Evolutionary conservation across 2,888 invertebrate genomes (phyloP).

Genomic region (Therioaphis trifolii): DNA sequence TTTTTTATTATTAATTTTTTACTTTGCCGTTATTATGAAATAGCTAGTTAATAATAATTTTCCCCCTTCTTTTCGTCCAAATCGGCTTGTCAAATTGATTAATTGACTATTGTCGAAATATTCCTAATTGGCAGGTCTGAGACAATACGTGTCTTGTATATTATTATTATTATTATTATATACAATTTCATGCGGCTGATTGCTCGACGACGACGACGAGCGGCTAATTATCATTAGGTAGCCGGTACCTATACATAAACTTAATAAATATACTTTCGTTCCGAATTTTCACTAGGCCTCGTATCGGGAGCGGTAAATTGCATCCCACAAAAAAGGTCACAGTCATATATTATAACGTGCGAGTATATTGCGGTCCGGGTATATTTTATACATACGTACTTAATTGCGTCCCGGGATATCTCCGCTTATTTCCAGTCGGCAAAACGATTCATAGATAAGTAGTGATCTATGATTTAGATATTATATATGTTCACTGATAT

Average conservation of each 20-base stretch:
- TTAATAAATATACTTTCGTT: not conserved
- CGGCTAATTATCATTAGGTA: not conserved
- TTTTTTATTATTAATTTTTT: conserved; percentile 15
- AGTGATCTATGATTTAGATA: too few species aligned
- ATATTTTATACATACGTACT: too few species aligned
- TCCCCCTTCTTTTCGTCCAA: not conserved
- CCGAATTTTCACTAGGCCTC: not conserved
- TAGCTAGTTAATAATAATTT: conserved; percentile 9
- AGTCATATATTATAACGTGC: too few species aligned
- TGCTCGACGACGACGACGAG: not conserved
- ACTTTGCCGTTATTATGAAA: not conserved
- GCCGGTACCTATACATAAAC: too few species aligned
- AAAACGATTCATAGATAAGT: too few species aligned
- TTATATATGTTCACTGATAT: too few species aligned
- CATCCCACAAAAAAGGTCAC: too few species aligned
- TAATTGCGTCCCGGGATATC: too few species aligned
- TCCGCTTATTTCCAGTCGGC: too few species aligned
- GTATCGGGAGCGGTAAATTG: too few species aligned
- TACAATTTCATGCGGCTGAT: not conserved
- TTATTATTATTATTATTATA: not conserved
- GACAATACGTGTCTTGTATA: not conserved
- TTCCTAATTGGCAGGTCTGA: conserved; percentile 40
- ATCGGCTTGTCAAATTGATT: conserved; percentile 53
- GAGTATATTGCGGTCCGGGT: too few species aligned
- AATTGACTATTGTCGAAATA: conserved; percentile 44